Conservation (phyloP, 2,888 invertebrate genomes). For the Synergus umbraculus region DNA sequence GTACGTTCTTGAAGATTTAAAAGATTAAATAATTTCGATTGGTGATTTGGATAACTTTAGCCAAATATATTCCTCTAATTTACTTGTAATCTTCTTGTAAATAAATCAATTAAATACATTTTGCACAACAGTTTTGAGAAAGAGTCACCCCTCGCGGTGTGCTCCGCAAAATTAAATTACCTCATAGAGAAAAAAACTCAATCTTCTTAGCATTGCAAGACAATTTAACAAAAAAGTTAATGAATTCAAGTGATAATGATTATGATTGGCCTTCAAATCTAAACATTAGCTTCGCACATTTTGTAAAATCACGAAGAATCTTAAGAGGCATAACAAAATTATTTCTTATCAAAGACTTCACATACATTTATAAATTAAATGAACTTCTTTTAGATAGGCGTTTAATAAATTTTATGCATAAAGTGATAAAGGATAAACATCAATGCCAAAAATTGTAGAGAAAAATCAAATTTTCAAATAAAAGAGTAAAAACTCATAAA, state of each 20-base stretch:
- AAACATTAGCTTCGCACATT: neutral
- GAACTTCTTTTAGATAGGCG: neutral
- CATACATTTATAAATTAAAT: neutral
- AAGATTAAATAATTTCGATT: neutral
- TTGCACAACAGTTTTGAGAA: too few relatives aligned
- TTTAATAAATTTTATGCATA: neutral
- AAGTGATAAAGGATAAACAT: neutral
- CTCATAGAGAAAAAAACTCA: conserved; percentile 13
- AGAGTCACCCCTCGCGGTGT: too few relatives aligned
- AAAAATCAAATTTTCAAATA: too few relatives aligned
- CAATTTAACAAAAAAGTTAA: conserved; percentile 35
- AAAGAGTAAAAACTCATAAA: too few relatives aligned
- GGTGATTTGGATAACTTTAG: too few relatives aligned
- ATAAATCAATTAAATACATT: too few relatives aligned
- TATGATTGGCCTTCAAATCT: conserved; percentile 15
- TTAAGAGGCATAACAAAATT: neutral
- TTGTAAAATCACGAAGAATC: neutral
- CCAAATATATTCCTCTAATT: too few relatives aligned
- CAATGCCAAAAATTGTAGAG: neutral
- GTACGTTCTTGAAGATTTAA: neutral
- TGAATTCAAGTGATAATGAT: conserved; percentile 28
- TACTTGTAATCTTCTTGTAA: too few relatives aligned
- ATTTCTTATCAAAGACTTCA: neutral
- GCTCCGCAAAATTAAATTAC: neutral
- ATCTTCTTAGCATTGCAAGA: conserved; percentile 8